A percentile compares a stretch with the other conserved stretches of the same genome.
These are phyloP conservation scores for Pelosia muscerda DNA, from an alignment of 2,888 invertebrate genomes.

Conservation along the genomic window DNA sequence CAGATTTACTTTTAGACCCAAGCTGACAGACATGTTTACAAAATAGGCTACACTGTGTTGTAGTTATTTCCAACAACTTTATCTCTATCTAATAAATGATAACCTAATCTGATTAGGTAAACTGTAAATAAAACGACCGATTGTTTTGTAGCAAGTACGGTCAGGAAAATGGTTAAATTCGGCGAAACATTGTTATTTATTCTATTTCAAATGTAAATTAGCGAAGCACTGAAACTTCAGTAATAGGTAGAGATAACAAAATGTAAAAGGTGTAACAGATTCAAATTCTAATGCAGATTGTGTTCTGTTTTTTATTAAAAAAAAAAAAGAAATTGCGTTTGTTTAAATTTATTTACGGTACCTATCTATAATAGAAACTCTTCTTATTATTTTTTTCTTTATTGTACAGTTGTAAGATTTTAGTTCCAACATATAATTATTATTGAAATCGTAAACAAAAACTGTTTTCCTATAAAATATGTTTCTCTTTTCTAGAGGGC, in stretches of 20 bases:
- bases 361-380: too few relatives aligned
- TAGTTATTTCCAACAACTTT: background rate
- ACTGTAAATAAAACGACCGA: background rate
- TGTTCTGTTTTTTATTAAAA: background rate
- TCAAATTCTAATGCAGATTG: background rate
- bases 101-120: background rate
- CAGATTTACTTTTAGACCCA: background rate
- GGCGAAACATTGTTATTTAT: background rate
- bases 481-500: slow-evolving; percentile 89
- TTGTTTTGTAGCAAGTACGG: background rate
- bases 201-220: background rate
- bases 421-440: too few relatives aligned
- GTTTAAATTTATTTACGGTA: background rate
- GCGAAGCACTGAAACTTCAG: background rate
- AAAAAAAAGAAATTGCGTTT: background rate
- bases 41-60: background rate
- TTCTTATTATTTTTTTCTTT: too few relatives aligned
- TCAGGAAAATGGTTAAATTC: background rate
- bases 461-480: background rate
- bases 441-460: background rate
- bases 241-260: background rate
- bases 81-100: background rate
- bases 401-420: background rate
- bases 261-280: background rate
- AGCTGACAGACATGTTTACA: background rate